phyloP scores from a whole-genome alignment of 2,113 vertebrate species.

The Microtus pennsylvanicus region DNA sequence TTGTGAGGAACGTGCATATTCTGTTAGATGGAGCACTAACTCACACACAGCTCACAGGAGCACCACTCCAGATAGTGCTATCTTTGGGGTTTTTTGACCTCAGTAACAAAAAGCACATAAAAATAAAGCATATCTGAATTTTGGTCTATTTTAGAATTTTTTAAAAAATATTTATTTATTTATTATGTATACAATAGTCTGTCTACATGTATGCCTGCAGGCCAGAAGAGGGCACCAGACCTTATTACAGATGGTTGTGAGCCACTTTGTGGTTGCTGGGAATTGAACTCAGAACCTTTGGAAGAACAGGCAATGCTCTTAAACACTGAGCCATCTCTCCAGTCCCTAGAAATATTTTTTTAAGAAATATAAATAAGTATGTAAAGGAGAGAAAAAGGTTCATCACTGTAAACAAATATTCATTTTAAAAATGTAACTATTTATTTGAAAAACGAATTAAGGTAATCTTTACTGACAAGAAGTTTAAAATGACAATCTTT shows the following conservation, averaged over 20 bases:
- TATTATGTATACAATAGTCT: too few species aligned
- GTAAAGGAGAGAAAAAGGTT: neutral
- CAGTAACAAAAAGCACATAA: neutral
- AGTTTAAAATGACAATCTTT: constrained; percentile 10
- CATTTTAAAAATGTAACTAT: neutral
- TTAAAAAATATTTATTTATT: neutral
- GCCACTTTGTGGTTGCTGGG: too few species aligned
- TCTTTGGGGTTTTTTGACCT: neutral
- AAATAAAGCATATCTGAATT: neutral
- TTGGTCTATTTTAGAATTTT: neutral
- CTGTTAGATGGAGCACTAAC: neutral
- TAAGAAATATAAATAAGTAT: neutral
- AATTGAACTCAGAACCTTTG: too few species aligned
- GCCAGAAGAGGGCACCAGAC: too few species aligned
- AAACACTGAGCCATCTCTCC: too few species aligned
- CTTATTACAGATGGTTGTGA: too few species aligned
- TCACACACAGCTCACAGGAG: neutral
- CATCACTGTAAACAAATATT: neutral
- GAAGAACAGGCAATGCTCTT: too few species aligned
- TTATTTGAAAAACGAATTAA: neutral
- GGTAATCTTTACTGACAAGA: neutral
- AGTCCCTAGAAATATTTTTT: too few species aligned
- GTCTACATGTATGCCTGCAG: too few species aligned
- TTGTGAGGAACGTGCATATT: neutral
- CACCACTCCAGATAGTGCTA: neutral